Evolutionary conservation across 64 coral and sea anemone genomes (phyloP).

Genomic region (Montipora capricornis): DNA sequence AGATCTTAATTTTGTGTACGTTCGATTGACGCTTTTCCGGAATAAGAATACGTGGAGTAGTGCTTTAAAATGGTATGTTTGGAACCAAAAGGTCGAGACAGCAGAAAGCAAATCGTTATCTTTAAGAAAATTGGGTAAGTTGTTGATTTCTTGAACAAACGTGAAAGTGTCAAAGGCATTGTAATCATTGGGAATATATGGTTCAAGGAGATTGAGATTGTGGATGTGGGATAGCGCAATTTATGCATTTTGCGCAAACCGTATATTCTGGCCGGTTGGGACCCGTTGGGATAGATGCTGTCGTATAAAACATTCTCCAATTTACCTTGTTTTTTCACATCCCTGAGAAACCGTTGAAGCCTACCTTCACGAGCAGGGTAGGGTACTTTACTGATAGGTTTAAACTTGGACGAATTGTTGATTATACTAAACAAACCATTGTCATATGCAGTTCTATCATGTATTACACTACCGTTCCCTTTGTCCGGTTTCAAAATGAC

Average conservation of each 20-base stretch:
- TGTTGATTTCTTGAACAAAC: slow-evolving; percentile 46
- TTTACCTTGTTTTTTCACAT: not conserved
- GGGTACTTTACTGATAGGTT: no score
- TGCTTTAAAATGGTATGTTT: no score
- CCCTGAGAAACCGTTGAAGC: no score
- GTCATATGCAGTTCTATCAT: no score
- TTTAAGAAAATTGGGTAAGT: not conserved
- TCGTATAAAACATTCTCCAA: not conserved
- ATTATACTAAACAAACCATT: no score
- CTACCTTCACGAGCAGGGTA: no score
- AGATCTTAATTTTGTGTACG: no score
- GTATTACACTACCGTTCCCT: not conserved
- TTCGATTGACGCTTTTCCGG: no score
- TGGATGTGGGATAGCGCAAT: not conserved
- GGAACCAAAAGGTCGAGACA: no score
- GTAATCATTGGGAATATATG: slow-evolving; percentile 40
- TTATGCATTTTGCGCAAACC: not conserved
- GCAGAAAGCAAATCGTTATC: no score
- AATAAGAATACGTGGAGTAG: no score
- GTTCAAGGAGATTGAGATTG: not conserved
- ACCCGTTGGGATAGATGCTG: slow-evolving; percentile 1
- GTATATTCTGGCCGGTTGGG: not conserved
- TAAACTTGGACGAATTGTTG: no score
- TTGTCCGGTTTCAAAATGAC: slow-evolving; percentile 19
- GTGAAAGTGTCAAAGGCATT: slow-evolving; percentile 37